Percentiles rank a stretch among this genome's conserved stretches.
Conservation (phyloP, 1,140 invertebrate species). For the Stegodyphus mimosarum region DNA sequence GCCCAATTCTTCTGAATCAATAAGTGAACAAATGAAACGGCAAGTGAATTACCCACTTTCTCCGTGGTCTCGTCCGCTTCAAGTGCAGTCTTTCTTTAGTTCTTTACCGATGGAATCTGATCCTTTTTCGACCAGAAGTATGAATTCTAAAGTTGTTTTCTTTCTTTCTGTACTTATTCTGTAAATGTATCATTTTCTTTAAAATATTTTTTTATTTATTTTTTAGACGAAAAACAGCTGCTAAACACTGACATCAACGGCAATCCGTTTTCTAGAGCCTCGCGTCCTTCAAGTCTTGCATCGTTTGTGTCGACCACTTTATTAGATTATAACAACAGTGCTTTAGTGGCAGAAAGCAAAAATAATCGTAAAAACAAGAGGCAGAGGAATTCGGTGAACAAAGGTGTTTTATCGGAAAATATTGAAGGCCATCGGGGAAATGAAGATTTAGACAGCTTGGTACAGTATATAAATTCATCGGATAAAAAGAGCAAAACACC, state of each 20-base stretch:
- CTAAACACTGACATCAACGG: conserved; percentile 33
- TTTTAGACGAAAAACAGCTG: conserved; percentile 36
- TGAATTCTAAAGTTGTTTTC: neutral
- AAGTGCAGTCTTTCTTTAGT: conserved; percentile 40
- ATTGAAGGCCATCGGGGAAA: conserved; percentile 76
- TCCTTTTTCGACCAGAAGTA: neutral
- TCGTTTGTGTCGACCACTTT: conserved; percentile 34
- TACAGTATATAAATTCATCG: conserved; percentile 72
- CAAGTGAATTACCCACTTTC: conserved; percentile 3
- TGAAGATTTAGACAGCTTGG: conserved; percentile 72
- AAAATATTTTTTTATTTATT: neutral
- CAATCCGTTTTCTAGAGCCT: conserved; percentile 26
- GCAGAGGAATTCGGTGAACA: conserved; percentile 73
- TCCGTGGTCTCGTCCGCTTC: conserved; percentile 23
- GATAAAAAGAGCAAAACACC: conserved; percentile 65
- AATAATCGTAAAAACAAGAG: conserved; percentile 63
- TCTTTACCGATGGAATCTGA: conserved; percentile 16
- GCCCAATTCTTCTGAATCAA: neutral
- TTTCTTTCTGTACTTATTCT: neutral
- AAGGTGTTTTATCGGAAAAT: conserved; percentile 73
- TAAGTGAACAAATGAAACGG: conserved; percentile 5
- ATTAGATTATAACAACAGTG: conserved; percentile 8
- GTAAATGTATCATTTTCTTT: neutral
- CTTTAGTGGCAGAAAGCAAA: conserved; percentile 16
- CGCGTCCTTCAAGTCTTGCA: conserved; percentile 18